Evolutionary conservation across 2,113 vertebrate species (phyloP).

Genomic region (Sialia sialis): DNA sequence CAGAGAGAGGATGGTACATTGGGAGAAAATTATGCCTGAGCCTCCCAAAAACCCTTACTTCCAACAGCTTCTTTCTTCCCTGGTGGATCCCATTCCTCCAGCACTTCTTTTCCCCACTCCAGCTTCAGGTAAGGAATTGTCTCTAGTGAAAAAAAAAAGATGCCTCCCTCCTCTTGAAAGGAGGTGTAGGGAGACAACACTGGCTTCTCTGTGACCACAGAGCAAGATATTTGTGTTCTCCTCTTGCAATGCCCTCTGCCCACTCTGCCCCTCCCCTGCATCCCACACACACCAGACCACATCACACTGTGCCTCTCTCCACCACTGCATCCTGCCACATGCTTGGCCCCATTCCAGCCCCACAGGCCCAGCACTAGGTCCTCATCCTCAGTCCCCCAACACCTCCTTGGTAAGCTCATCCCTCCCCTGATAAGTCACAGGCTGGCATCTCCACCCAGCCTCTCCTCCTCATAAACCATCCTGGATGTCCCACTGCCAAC

Average conservation of each 20-base stretch:
- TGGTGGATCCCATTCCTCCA: not conserved
- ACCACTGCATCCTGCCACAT: not conserved
- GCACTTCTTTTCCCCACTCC: not conserved
- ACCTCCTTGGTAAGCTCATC: not conserved
- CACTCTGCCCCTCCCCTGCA: not conserved
- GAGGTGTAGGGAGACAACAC: not conserved
- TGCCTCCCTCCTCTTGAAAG: not conserved
- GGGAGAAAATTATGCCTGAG: not conserved
- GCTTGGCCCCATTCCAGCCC: fast-evolving
- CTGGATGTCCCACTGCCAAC: not conserved
- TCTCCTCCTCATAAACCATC: not conserved
- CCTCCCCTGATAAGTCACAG: not conserved
- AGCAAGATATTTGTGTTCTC: not conserved
- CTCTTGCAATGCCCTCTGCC: not conserved
- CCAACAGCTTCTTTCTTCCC: not conserved
- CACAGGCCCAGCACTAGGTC: not conserved
- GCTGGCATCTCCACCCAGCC: not conserved
- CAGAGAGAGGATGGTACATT: not conserved
- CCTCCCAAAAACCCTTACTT: not conserved
- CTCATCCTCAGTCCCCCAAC: not conserved
- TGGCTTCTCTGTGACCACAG: not conserved
- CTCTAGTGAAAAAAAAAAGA: not conserved
- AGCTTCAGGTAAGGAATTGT: not conserved
- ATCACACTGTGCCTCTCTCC: not conserved
- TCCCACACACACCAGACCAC: not conserved